Base-by-base conservation (phyloP, 2,113 vertebrate genomes). In the Dasypus novemcinctus region DNA sequence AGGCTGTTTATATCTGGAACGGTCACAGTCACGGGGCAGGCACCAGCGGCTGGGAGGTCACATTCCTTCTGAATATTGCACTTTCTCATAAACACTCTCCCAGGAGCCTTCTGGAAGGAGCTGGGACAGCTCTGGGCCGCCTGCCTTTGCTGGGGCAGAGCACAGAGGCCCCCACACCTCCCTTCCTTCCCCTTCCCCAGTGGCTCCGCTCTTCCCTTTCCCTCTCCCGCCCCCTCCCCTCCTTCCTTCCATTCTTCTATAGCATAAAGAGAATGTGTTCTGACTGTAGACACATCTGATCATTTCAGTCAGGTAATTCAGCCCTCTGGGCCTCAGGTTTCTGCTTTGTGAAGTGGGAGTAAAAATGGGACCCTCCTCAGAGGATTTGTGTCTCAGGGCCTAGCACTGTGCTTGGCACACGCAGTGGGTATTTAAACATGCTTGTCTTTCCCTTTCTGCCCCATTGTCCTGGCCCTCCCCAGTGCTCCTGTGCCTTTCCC, bases 1-100 rank as follows among this genome's bases (percentile, higher is more conserved):
- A 97, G 78, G 72, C 94, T 94, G 95, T 96, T 97, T 91, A 74
- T 82, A 91, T 78, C 92, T 57, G 49, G 46, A 75, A 57, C 79
- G 68, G 95, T 97, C 95, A 97, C 31, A 33, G 95, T 97, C 95
- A 97, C 36, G 33, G 63, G 96, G 84, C 83, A 85, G 86, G 89
- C 63, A 68, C 57, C 71, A 38, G 54, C 89, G 78, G 90, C 92
- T 54, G 15, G 59, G 82, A 94, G 95, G 96, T 97, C 96, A 95
- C 0, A 10, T 29, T 90, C 64, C 25, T 69, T 36, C 75, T 61
- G 63, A 61, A 83, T 21, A 36, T 25, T 46, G 84, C 68, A 46
- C 31, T 36, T 96, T 57, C 90, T 86, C 36, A 63, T 96, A 95
- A 96, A 83, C 88, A 78, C 27, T 20, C 38, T 36, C n/a, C 57